Evolutionary conservation across 1,140 invertebrate genomes (phyloP), one percentile per base, ranked within the genome.

Genomic region (Aphaenogaster rudis): DNA sequence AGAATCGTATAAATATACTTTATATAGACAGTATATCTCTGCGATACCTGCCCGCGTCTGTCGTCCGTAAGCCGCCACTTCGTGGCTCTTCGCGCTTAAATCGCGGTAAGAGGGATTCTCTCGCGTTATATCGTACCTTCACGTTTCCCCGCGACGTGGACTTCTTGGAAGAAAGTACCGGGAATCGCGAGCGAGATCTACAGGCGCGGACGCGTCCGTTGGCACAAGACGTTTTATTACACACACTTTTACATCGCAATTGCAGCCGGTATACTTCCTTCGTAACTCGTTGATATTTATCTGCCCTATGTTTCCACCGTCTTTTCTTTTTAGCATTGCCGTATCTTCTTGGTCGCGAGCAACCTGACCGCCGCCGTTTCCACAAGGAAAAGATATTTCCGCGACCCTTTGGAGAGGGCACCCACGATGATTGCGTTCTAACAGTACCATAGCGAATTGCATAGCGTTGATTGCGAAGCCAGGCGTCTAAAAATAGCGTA

Each of bases 1-100:
- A 57, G 64, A 57, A 33, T 69, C 48, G 13, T 80, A 80, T 69
- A 81, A 81, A 81, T 81, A 81, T 69, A 81, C 36, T 42, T 28
- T 81, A 81, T 57, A 80, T 13, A 45, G 48, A 8, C 28, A 66
- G 9, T 42, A 21, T 63, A 7, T 76, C 21, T 71, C 66, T 5
- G 9, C 13, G 78, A 69, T 71, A 71, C 39, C 21, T 36, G 21
- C 28, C 13, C 15, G 21, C 76, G 50, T 54, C n/a, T 52, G 72
- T 74, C 72, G 54, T 13, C 54, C 59, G 17, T 64, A 48, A 79
- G 57, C 28, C 42, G 76, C 42, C 76, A 48, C 59, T 81, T 81
- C 15, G 33, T 45, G 63, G n/a, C 66, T 28, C 28, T 69, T 69
- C 21, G 66, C 78, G 39, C 15, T 33, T 81, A 71, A 81, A 71